Percentiles rank a stretch among this genome's conserved stretches.
These are phyloP conservation scores for Octomys mimax DNA, from an alignment of 2,797 vertebrate genomes.

Conservation along the genomic window DNA sequence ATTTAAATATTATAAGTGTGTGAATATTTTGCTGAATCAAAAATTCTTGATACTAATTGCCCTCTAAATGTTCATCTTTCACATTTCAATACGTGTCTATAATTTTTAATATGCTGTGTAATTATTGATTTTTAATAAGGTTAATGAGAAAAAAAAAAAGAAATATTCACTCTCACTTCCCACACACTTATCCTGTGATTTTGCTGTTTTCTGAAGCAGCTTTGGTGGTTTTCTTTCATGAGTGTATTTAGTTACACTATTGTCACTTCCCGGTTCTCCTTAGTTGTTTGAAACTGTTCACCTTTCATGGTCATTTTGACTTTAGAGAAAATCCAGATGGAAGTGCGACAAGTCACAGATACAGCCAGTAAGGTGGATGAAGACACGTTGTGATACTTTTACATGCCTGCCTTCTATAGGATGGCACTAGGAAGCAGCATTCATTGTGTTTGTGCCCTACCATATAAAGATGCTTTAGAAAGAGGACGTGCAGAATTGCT, in stretches of 20 bases:
- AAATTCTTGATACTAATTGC: too few species aligned
- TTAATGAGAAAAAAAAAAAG: too few species aligned
- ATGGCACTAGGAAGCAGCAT: background rate
- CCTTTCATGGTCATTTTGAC: background rate
- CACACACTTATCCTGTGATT: background rate
- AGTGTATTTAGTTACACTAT: background rate
- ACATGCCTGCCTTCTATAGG: background rate
- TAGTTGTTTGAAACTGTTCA: background rate
- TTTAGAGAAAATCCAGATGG: background rate
- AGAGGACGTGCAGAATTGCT: background rate
- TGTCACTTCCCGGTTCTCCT: background rate
- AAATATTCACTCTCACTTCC: background rate
- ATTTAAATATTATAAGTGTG: too few species aligned
- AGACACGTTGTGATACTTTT: background rate
- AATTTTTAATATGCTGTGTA: too few species aligned
- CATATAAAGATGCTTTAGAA: background rate
- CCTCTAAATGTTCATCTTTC: too few species aligned
- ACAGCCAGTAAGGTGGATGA: background rate
- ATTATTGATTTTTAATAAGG: too few species aligned
- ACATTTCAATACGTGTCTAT: too few species aligned
- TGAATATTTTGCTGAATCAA: too few species aligned
- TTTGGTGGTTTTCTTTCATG: background rate
- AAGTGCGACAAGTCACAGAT: background rate
- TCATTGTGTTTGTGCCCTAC: background rate
- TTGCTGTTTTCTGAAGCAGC: background rate